Base-by-base conservation (phyloP, 1,140 invertebrate genomes). In the Drosophila mayri region DNA sequence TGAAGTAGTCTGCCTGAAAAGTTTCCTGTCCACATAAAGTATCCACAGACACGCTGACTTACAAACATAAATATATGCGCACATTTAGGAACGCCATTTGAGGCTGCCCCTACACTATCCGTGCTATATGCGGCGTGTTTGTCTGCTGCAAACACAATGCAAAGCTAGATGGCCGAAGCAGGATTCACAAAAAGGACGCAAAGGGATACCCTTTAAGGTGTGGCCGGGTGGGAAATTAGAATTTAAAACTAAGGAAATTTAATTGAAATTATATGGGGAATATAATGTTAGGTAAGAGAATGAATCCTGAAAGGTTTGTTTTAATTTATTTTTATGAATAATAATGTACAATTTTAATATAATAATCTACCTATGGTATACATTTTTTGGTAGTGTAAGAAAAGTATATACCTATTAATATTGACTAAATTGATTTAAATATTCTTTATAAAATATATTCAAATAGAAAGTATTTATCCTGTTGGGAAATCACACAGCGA, bases 1-100 rank as follows among this genome's bases (percentile, higher is more conserved):
- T 70, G 57, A 70, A 76, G 74, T 67, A 55, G 74, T 77, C 74
- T 78, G 75, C 75, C 65, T 78, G 55, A 50, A 78, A 77, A 68
- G 74, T 77, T 75, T 77, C 63, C 74, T 68, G 41, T 76, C 25
- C 63, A 77, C 55, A 57, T 68, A 68, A 68, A 68, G 63, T 77
- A 68, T 68, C 70, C 43, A 72, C 67, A 50, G 67, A 44, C 73
- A 59, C 38, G 52, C 40, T 61, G 58, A 62, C 68, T 47, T 57
- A 67, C 54, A 66, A 52, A 75, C 72, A 52, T 67, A 76, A 57
- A 60, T 77, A 57, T 60, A 68, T 55, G 54, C 41, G 50, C 38
- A 57, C 55, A 76, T 63, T 74, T 74, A 74, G 46, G 57, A 7
- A 52, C 46, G 50, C 35, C 40, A 60, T 55, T 54, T 55, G 22